Evolutionary conservation across 2,113 vertebrate genomes (phyloP).

Genomic region (Plotosus lineatus): DNA sequence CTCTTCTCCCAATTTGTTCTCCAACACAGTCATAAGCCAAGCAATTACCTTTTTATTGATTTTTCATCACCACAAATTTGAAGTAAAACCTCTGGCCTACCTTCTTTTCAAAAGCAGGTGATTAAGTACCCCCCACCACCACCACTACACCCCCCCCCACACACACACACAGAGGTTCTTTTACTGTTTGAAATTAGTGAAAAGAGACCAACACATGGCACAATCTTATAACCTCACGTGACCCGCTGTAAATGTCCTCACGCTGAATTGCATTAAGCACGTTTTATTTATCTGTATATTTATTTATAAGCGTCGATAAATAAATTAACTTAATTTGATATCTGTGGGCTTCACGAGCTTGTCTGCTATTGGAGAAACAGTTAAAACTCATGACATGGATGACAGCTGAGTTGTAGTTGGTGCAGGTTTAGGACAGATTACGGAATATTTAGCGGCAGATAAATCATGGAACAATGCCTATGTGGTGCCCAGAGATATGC

Average conservation of each 20-base stretch:
- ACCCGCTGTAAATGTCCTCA: slow-evolving; percentile 44
- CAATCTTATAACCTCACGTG: neutral
- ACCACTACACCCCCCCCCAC: neutral
- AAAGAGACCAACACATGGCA: neutral
- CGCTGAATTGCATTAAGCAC: neutral
- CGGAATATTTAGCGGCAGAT: too few species aligned
- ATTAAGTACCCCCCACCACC: slow-evolving; percentile 72
- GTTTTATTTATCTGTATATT: too few species aligned
- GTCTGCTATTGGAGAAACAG: neutral
- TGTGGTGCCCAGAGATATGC: neutral
- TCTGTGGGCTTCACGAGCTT: too few species aligned
- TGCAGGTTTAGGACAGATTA: neutral
- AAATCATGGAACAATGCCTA: neutral
- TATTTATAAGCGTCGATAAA: too few species aligned
- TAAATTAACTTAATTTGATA: too few species aligned
- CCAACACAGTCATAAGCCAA: slow-evolving; percentile 86
- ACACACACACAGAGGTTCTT: slow-evolving; percentile 38
- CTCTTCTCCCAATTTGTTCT: slow-evolving; percentile 84
- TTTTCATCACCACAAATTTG: slow-evolving; percentile 96
- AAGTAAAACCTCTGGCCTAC: slow-evolving; percentile 76
- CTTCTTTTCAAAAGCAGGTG: slow-evolving; percentile 74
- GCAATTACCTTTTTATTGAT: slow-evolving; percentile 99
- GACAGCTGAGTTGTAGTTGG: too few species aligned
- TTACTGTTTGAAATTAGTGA: neutral
- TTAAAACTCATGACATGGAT: neutral